These are phyloP conservation scores for Hemibagrus wyckioides DNA, from an alignment of 2,113 vertebrate species.

Conservation along the genomic window DNA sequence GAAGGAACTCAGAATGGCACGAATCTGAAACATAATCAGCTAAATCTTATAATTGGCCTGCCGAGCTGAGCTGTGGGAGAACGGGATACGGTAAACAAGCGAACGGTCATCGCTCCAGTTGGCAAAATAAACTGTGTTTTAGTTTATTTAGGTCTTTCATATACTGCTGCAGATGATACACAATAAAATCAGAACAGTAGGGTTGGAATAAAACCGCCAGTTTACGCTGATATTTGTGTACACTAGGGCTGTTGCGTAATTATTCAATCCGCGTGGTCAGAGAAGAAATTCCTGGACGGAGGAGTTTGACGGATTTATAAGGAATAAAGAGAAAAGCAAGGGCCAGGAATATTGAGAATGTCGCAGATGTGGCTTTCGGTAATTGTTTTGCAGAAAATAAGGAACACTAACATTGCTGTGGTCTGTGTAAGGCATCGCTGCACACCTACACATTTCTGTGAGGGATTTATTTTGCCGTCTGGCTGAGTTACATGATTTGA, in stretches of 20 bases:
- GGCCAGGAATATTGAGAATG: slow-evolving; percentile 36
- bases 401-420: not conserved
- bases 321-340: not conserved
- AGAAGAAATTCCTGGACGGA: slow-evolving; percentile 60
- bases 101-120: slow-evolving; percentile 32
- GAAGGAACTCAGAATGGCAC: not conserved
- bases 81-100: slow-evolving; percentile 53
- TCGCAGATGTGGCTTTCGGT: slow-evolving; percentile 27
- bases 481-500: not conserved
- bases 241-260: slow-evolving; percentile 10
- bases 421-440: slow-evolving; percentile 4
- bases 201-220: slow-evolving; percentile 24
- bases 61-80: slow-evolving; percentile 50
- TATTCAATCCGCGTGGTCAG: slow-evolving; percentile 59
- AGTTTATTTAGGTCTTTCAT: slow-evolving; percentile 58
- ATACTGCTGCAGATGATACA: slow-evolving; percentile 36
- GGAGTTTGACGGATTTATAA: not conserved
- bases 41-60: slow-evolving; percentile 48
- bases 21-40: slow-evolving; percentile 26
- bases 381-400: not conserved
- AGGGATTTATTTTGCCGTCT: slow-evolving; percentile 30
- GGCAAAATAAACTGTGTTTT: slow-evolving; percentile 59
- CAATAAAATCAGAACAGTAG: slow-evolving; percentile 49
- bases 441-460: slow-evolving; percentile 6
- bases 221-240: slow-evolving; percentile 42